These are phyloP conservation scores for Etheostoma cragini DNA, from an alignment of 2,113 vertebrate genomes.

Conservation along the genomic window DNA sequence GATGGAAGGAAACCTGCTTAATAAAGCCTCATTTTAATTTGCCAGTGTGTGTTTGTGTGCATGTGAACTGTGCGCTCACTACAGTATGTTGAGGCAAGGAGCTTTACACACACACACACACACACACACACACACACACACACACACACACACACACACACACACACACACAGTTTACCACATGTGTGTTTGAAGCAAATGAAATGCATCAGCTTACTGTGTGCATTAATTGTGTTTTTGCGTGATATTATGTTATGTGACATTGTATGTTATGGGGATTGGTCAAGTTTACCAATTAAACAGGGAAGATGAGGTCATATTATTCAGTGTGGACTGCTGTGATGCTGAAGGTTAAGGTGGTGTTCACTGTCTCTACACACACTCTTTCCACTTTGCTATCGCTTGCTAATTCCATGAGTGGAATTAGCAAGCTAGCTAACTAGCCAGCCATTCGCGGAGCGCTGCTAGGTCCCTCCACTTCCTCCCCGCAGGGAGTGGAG, in stretches of 20 bases:
- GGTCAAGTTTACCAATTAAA: not conserved
- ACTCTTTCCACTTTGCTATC: too few species aligned
- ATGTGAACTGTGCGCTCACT: too few species aligned
- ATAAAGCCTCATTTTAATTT: conserved; percentile 75
- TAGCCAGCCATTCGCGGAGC: too few species aligned
- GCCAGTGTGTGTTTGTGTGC: conserved; percentile 15
- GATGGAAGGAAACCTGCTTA: conserved; percentile 61
- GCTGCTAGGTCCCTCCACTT: too few species aligned
- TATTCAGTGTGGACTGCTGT: not conserved
- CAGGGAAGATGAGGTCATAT: too few species aligned
- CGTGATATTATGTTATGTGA: not conserved
- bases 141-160: not conserved
- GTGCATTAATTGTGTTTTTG: not conserved
- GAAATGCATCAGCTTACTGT: not conserved
- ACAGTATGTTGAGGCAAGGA: too few species aligned
- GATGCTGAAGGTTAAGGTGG: too few species aligned
- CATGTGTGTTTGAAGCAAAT: conserved; percentile 1
- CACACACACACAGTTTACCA: not conserved
- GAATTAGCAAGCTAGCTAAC: too few species aligned
- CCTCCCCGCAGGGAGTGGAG: too few species aligned
- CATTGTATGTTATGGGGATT: not conserved
- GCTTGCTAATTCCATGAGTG: too few species aligned
- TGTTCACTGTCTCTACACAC: too few species aligned
- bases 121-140: not conserved
- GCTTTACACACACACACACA: not conserved